Percentiles rank a stretch among this genome's conserved stretches.
Evolutionary conservation across 2,797 vertebrate species (phyloP).

Genomic region (Psittacula derbiana): DNA sequence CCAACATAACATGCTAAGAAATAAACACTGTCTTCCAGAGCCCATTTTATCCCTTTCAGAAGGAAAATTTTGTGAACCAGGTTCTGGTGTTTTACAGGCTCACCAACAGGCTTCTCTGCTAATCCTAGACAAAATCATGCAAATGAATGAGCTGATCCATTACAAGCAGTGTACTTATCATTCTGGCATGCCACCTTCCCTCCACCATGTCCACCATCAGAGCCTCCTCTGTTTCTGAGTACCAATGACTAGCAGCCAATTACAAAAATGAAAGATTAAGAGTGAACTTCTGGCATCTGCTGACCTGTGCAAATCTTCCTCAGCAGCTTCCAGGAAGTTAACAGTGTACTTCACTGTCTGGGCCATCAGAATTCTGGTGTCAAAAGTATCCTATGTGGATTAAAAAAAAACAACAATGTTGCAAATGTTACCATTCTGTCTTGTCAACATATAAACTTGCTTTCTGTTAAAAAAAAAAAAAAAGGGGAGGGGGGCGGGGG

Average conservation of each 20-base stretch:
- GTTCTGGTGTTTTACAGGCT: neutral
- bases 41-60: neutral
- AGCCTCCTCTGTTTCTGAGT: neutral
- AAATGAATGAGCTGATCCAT: rapidly evolving
- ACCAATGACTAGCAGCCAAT: neutral
- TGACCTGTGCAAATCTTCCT: conserved; percentile 81
- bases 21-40: neutral
- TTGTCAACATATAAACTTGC: neutral
- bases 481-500: rapidly evolving
- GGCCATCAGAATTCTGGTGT: conserved; percentile 82
- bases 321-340: conserved; percentile 79
- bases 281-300: neutral
- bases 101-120: neutral
- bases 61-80: neutral
- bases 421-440: neutral
- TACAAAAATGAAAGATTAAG: neutral
- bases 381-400: conserved; percentile 80
- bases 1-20: neutral
- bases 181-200: neutral
- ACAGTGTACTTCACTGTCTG: conserved; percentile 81
- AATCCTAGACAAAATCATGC: neutral
- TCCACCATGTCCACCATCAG: neutral
- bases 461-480: neutral
- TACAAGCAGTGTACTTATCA: neutral
- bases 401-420: neutral